phyloP scores from a whole-genome alignment of 2,888 invertebrate genomes.

The Drosophila quinaria region DNA sequence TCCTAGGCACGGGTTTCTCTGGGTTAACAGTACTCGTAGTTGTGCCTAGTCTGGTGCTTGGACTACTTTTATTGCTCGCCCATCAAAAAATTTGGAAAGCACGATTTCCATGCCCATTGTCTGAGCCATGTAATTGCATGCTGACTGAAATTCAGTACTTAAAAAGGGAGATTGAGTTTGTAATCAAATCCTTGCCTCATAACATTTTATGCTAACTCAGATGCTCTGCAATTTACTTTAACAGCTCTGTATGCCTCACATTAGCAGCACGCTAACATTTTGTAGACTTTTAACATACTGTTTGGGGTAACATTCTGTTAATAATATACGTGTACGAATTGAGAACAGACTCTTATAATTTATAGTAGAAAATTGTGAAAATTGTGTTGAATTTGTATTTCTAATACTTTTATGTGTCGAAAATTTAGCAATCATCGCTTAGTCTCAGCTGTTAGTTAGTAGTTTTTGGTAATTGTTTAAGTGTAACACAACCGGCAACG shows the following conservation, averaged over 20 bases:
- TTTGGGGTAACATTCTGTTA: constrained; percentile 2
- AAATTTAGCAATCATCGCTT: not conserved
- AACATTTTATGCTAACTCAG: constrained; percentile 23
- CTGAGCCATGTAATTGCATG: constrained; percentile 61
- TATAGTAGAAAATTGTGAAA: not conserved
- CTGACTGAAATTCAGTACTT: constrained; percentile 30
- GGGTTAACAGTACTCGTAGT: constrained; percentile 26
- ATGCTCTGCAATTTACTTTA: not conserved
- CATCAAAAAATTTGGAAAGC: constrained; percentile 69
- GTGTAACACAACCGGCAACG: constrained; percentile 18
- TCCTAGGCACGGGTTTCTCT: constrained; percentile 13
- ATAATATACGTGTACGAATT: not conserved
- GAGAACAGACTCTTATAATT: not conserved
- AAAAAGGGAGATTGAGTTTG: constrained; percentile 6
- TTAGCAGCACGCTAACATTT: constrained; percentile 35
- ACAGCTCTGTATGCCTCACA: not conserved
- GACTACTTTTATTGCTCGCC: constrained; percentile 64
- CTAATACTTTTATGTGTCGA: not conserved
- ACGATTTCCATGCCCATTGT: constrained; percentile 66
- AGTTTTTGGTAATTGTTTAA: constrained; percentile 3
- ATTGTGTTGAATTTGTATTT: not conserved
- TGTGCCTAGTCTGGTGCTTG: constrained; percentile 40
- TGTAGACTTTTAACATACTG: constrained; percentile 62
- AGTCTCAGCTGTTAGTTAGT: not conserved
- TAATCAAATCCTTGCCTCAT: constrained; percentile 21